Conservation (phyloP, 2,888 invertebrate species). For the Strigamia crassipes region DNA sequence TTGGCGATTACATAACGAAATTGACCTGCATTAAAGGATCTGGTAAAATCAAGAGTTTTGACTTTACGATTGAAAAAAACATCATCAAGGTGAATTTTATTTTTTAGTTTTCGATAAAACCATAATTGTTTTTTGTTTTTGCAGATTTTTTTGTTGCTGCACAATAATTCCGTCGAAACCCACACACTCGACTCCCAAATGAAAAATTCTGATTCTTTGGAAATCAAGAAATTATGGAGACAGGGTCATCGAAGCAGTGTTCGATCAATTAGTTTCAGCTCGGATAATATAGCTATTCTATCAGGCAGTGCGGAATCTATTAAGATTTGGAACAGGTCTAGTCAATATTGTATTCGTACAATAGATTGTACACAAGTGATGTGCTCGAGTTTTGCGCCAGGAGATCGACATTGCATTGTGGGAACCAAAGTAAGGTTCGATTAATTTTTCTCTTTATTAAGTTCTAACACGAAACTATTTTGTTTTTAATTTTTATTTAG, state of each 20-base stretch:
- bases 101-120: neutral
- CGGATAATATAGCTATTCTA: slow-evolving; percentile 83
- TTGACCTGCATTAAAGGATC: slow-evolving; percentile 67
- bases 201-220: neutral
- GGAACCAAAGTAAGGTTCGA: slow-evolving; percentile 71
- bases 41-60: slow-evolving; percentile 68
- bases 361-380: slow-evolving; percentile 72
- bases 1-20: slow-evolving; percentile 75
- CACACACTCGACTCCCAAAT: neutral
- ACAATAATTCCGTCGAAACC: slow-evolving; percentile 22
- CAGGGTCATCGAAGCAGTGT: slow-evolving; percentile 91
- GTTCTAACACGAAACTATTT: neutral
- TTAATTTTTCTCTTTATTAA: neutral
- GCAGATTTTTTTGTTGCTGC: slow-evolving; percentile 25
- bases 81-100: neutral
- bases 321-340: slow-evolving; percentile 81
- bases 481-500: slow-evolving; percentile 54
- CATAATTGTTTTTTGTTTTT: neutral
- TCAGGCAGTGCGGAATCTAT: slow-evolving; percentile 85
- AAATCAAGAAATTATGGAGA: neutral
- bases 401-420: slow-evolving; percentile 85
- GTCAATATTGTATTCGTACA: slow-evolving; percentile 68
- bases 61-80: slow-evolving; percentile 59
- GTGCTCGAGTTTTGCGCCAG: slow-evolving; percentile 79
- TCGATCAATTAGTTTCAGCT: slow-evolving; percentile 83